A percentile compares a stretch with the other conserved stretches of the same genome.
Conservation (phyloP, 2,888 invertebrate species). For the Ypsolopha scabrella region DNA sequence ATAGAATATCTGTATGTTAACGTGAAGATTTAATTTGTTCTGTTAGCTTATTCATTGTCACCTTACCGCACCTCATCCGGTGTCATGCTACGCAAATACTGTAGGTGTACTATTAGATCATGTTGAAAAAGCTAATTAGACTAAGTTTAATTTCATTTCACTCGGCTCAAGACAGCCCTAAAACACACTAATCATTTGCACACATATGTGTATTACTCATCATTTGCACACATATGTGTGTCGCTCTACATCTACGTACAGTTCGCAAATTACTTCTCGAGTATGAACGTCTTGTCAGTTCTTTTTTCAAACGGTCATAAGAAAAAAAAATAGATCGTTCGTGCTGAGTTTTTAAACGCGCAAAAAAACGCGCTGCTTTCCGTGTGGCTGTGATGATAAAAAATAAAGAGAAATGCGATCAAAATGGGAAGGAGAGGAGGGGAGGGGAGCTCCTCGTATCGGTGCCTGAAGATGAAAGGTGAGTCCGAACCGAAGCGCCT, state of each 20-base stretch:
- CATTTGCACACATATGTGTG: not conserved
- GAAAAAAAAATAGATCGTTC: slow-evolving; percentile 8
- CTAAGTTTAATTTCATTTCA: no score
- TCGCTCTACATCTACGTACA: slow-evolving; percentile 16
- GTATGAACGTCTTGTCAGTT: slow-evolving; percentile 19
- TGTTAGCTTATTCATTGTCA: no score
- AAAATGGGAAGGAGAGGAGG: slow-evolving; percentile 44
- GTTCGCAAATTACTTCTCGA: slow-evolving; percentile 27
- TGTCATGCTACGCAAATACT: no score
- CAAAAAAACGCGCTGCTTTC: not conserved
- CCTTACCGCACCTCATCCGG: no score
- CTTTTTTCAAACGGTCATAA: slow-evolving; percentile 5
- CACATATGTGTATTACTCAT: slow-evolving; percentile 19
- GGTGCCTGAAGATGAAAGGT: slow-evolving; percentile 67
- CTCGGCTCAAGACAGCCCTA: slow-evolving; percentile 16
- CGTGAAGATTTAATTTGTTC: no score
- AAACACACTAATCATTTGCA: slow-evolving; percentile 40
- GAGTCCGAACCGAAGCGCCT: slow-evolving; percentile 46
- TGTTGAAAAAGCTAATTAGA: no score
- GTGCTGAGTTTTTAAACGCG: not conserved
- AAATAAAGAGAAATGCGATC: slow-evolving; percentile 58
- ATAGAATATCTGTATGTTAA: no score
- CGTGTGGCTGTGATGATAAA: slow-evolving; percentile 28
- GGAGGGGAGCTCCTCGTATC: slow-evolving; percentile 52
- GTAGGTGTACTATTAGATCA: no score